These are phyloP conservation scores for Arbacia lixula DNA, from an alignment of 53 echinoderm and acorn worm species.

Conservation along the genomic window DNA sequence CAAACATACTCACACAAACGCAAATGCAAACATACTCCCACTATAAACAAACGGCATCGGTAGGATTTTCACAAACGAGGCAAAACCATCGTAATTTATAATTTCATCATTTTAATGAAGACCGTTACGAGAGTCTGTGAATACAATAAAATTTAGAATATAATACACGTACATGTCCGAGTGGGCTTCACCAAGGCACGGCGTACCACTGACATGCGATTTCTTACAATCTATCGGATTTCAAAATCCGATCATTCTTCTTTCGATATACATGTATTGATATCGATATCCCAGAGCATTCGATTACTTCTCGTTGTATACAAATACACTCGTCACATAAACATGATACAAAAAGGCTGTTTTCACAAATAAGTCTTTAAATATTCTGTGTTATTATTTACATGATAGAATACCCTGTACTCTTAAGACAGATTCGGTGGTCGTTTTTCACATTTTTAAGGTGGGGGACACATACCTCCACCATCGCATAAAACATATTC, in stretches of 20 bases:
- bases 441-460: slow-evolving; percentile 10
- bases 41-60: background rate
- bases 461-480: too few relatives aligned
- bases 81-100: background rate
- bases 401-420: slow-evolving; percentile 50
- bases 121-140: slow-evolving; percentile 44
- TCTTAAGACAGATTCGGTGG: slow-evolving; percentile 32
- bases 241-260: too few relatives aligned
- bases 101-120: slow-evolving; percentile 21
- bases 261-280: too few relatives aligned
- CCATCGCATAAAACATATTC: too few relatives aligned
- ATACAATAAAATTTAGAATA: slow-evolving; percentile 52
- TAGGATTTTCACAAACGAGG: background rate
- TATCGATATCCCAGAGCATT: too few relatives aligned
- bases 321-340: slow-evolving; percentile 42
- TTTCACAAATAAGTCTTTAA: slow-evolving; percentile 44
- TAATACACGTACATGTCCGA: slow-evolving; percentile 36
- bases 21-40: background rate
- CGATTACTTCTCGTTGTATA: slow-evolving; percentile 8
- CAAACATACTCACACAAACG: background rate
- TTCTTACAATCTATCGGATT: too few relatives aligned
- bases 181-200: slow-evolving; percentile 34
- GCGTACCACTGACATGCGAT: background rate
- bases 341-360: slow-evolving; percentile 26
- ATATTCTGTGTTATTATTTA: slow-evolving; percentile 48